Percentiles rank a stretch among this genome's conserved stretches.
These are phyloP conservation scores for Atractosteus spatula DNA, from an alignment of 2,113 vertebrate genomes.

Conservation along the genomic window DNA sequence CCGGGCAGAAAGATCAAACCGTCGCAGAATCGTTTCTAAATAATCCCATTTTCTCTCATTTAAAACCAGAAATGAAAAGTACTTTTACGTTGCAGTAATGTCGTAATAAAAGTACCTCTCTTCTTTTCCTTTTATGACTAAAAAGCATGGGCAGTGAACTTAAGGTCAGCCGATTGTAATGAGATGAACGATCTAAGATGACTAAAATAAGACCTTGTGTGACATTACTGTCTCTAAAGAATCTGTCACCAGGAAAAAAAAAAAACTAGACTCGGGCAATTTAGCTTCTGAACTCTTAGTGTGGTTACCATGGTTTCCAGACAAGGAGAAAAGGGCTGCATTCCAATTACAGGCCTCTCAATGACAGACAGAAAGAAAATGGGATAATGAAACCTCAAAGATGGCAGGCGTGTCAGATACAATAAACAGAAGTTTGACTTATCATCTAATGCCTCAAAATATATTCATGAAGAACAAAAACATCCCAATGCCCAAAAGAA, in stretches of 20 bases:
- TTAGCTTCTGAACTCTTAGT: constrained; percentile 50
- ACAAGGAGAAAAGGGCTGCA: constrained; percentile 38
- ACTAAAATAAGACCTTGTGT: constrained; percentile 36
- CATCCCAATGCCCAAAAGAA: constrained; percentile 18
- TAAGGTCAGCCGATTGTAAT: constrained; percentile 35
- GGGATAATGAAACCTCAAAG: constrained; percentile 51
- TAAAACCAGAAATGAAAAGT: background rate
- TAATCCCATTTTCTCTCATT: background rate
- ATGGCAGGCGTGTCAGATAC: constrained; percentile 43
- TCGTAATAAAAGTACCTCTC: background rate
- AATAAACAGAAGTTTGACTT: constrained; percentile 39
- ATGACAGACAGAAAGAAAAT: constrained; percentile 52
- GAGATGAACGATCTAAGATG: constrained; percentile 32
- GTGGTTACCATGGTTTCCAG: constrained; percentile 69
- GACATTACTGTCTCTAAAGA: constrained; percentile 41
- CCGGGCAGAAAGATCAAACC: too few species aligned
- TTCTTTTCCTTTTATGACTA: constrained; percentile 22
- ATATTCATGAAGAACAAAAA: constrained; percentile 37
- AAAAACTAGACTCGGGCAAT: constrained; percentile 40
- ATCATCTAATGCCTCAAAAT: constrained; percentile 34
- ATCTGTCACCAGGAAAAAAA: constrained; percentile 36
- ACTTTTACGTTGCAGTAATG: background rate
- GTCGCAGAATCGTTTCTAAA: background rate
- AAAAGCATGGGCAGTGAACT: constrained; percentile 32
- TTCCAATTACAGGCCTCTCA: constrained; percentile 52